Evolutionary conservation across 2,797 vertebrate species (phyloP).

Genomic region (Eidolon dupreanum): DNA sequence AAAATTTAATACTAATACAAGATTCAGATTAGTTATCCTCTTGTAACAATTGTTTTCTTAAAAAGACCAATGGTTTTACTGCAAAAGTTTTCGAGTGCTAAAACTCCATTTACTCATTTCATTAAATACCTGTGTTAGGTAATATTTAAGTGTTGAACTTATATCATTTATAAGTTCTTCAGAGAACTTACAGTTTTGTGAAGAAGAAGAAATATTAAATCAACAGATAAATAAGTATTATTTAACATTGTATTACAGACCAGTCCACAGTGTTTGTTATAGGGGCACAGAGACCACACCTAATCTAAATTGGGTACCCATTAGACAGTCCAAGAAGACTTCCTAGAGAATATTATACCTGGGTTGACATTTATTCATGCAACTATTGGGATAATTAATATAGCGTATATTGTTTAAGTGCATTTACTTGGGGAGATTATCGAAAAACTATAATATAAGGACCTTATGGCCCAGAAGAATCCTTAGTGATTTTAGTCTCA

Average conservation of each 20-base stretch:
- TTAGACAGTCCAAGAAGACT: background rate
- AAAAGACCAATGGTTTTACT: background rate
- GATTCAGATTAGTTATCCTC: background rate
- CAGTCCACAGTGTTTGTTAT: background rate
- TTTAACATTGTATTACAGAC: background rate
- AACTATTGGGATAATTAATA: conserved; percentile 36
- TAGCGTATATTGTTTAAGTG: background rate
- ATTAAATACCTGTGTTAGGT: background rate
- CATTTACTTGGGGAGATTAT: background rate
- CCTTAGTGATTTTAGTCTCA: conserved; percentile 30
- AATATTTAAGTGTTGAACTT: background rate
- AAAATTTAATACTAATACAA: background rate
- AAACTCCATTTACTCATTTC: conserved; percentile 34
- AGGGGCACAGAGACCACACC: background rate
- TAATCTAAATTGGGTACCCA: background rate
- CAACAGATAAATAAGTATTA: background rate
- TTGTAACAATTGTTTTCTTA: conserved; percentile 33
- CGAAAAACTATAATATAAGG: background rate
- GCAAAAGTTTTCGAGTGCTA: conserved; percentile 12
- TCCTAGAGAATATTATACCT: background rate
- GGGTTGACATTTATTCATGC: background rate
- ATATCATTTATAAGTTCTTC: background rate
- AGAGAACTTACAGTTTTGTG: background rate
- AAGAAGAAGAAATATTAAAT: conserved; percentile 13
- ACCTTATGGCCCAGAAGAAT: background rate